A percentile compares a stretch with the other conserved stretches of the same genome.
phyloP scores from a whole-genome alignment of 2,113 vertebrate genomes.

The Eulacestoma nigropectus region DNA sequence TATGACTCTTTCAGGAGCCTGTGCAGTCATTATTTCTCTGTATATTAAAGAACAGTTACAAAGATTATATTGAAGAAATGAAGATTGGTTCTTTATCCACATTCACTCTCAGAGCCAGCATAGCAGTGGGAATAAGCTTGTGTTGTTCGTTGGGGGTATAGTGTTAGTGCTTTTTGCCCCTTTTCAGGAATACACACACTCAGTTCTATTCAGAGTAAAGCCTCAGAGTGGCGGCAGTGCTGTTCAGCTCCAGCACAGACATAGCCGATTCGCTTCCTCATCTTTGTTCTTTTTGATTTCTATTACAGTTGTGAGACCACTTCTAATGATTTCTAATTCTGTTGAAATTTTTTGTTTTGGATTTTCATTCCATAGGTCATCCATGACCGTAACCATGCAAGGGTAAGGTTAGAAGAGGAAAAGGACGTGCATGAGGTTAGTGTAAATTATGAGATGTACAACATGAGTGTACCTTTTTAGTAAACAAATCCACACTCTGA shows the following conservation, averaged over 20 bases:
- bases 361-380: neutral
- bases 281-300: neutral
- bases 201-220: neutral
- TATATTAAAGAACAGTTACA: neutral
- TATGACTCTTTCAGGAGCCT: neutral
- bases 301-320: neutral
- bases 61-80: neutral
- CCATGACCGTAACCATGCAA: neutral
- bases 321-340: neutral
- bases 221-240: neutral
- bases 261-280: neutral
- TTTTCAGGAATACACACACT: neutral
- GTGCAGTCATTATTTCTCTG: neutral
- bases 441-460: neutral
- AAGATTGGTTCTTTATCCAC: neutral
- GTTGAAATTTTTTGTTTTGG: neutral
- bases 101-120: neutral
- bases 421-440: neutral
- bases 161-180: neutral
- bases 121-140: neutral
- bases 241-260: neutral
- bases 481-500: neutral
- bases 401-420: neutral
- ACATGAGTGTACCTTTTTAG: neutral
- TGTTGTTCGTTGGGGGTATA: rapidly evolving